Conservation (phyloP, 2,113 vertebrate genomes). For the Dasyurus viverrinus region DNA sequence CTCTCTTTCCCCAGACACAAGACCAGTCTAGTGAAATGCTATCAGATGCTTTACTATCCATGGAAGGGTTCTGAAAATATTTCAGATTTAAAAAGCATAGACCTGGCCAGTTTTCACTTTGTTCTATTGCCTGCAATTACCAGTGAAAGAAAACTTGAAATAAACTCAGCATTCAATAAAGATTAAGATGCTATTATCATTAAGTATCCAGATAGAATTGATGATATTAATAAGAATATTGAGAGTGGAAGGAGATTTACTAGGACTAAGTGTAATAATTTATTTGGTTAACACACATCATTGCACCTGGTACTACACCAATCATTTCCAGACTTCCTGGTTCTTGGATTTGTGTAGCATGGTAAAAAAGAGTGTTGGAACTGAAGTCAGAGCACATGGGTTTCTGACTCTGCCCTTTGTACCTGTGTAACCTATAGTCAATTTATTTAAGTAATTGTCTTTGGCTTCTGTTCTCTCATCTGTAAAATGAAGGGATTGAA, state of each 20-base stretch:
- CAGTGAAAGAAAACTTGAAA: neutral
- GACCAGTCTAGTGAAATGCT: neutral
- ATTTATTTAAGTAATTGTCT: neutral
- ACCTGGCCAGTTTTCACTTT: neutral
- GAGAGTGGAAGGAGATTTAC: neutral
- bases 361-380: neutral
- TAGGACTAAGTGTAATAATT: neutral
- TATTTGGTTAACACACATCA: neutral
- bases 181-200: neutral
- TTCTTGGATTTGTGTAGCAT: conserved; percentile 17
- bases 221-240: neutral
- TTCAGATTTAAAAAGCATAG: neutral
- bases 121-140: neutral
- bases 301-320: neutral
- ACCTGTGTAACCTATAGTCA: neutral
- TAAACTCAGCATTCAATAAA: neutral
- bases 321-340: conserved; percentile 3
- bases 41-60: conserved; percentile 10
- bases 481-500: neutral
- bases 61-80: conserved; percentile 33
- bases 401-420: neutral
- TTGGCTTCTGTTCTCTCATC: neutral
- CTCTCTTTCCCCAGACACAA: conserved; percentile 1
- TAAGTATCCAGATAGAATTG: neutral
- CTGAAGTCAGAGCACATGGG: neutral